Evolutionary conservation across 2,888 invertebrate species (phyloP).

Genomic region (Conus canariensis): DNA sequence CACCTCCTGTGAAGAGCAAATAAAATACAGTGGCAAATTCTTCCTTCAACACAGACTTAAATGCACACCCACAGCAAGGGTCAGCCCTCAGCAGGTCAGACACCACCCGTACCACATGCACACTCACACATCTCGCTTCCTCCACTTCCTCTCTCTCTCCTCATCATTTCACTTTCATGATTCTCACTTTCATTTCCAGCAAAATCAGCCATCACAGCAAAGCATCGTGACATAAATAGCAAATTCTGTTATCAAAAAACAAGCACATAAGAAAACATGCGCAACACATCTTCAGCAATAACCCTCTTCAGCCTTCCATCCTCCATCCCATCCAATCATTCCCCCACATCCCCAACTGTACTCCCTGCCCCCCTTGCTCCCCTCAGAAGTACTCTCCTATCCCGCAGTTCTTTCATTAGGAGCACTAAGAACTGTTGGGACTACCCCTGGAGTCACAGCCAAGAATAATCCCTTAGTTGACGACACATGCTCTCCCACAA

Average conservation of each 20-base stretch:
- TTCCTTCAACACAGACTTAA: background rate
- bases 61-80: background rate
- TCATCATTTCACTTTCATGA: background rate
- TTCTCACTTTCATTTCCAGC: background rate
- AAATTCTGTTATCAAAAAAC: background rate
- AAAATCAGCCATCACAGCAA: constrained; percentile 20
- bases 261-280: background rate
- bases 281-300: too few relatives aligned
- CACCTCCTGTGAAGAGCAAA: background rate
- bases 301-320: too few relatives aligned
- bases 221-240: constrained; percentile 9
- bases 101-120: background rate
- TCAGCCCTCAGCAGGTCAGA: background rate
- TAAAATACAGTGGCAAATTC: background rate
- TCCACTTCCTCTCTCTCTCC: background rate
- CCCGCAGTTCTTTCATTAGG: too few relatives aligned
- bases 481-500: too few relatives aligned
- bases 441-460: too few relatives aligned
- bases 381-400: too few relatives aligned
- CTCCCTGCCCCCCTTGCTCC: too few relatives aligned
- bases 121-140: background rate
- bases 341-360: too few relatives aligned
- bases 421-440: too few relatives aligned
- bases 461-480: too few relatives aligned
- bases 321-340: too few relatives aligned